Conservation (phyloP, 2,113 vertebrate genomes). For the Pitta sordida region DNA sequence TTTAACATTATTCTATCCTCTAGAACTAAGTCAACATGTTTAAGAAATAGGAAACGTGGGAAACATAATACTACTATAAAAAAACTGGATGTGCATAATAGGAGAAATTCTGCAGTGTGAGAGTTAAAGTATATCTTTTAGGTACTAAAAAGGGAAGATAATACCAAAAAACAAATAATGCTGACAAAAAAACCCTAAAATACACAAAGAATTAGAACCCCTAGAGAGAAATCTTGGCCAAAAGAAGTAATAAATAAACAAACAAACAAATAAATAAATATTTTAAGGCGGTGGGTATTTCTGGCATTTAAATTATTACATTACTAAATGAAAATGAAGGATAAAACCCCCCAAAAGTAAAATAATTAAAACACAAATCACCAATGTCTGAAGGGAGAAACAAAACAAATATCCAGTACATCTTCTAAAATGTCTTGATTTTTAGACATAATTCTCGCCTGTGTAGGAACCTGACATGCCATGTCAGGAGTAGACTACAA, state of each 20-base stretch:
- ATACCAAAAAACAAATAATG: background rate
- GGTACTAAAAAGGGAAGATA: background rate
- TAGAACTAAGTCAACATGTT: background rate
- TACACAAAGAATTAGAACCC: background rate
- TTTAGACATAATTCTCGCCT: background rate
- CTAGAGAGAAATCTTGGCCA: background rate
- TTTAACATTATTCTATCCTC: background rate
- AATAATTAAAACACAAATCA: background rate
- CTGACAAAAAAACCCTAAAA: background rate
- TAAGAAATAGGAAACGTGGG: background rate
- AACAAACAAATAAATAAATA: background rate
- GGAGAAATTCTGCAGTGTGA: background rate
- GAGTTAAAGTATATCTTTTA: background rate
- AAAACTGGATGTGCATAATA: accelerated
- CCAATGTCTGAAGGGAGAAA: background rate
- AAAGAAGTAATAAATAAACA: background rate
- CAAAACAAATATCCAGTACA: background rate
- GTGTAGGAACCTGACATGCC: background rate
- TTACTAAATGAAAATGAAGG: background rate
- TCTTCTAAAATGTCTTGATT: background rate
- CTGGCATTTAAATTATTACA: background rate
- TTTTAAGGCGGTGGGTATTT: background rate
- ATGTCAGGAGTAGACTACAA: background rate
- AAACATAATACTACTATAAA: background rate
- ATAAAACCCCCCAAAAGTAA: accelerated